phyloP scores from a whole-genome alignment of 2,113 vertebrate genomes.

The Aldabrachelys gigantea region DNA sequence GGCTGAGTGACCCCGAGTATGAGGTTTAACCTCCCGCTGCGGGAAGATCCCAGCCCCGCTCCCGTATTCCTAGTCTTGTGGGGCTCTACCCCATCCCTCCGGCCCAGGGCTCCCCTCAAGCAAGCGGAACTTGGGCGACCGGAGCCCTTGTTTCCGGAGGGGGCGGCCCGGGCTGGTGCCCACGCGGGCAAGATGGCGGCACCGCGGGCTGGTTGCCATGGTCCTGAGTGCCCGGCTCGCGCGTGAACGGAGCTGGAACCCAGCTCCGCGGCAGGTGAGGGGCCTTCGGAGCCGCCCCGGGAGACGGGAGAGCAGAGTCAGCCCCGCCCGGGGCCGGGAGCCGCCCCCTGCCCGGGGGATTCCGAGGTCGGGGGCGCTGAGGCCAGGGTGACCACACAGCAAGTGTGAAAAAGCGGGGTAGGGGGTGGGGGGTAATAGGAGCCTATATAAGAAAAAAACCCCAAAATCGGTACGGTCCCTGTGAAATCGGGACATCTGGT shows the following conservation, averaged over 20 bases:
- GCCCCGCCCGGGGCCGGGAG: neutral
- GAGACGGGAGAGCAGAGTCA: neutral
- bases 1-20: neutral
- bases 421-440: no score
- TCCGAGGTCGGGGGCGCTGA: neutral
- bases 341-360: neutral
- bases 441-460: no score
- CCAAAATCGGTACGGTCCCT: no score
- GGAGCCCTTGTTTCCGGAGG: neutral
- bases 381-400: no score
- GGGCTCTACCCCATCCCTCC: neutral
- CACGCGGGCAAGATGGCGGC: constrained; percentile 52
- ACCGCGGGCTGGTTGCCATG: rapidly evolving
- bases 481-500: no score
- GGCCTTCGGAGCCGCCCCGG: neutral
- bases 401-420: no score
- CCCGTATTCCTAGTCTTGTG: no score
- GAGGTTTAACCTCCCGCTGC: neutral
- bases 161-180: neutral
- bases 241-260: neutral
- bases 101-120: neutral
- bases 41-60: no score
- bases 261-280: neutral
- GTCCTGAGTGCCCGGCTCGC: neutral
- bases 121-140: rapidly evolving